These are phyloP conservation scores for Colletes collaris DNA, from an alignment of 2,888 invertebrate genomes.

Conservation along the genomic window DNA sequence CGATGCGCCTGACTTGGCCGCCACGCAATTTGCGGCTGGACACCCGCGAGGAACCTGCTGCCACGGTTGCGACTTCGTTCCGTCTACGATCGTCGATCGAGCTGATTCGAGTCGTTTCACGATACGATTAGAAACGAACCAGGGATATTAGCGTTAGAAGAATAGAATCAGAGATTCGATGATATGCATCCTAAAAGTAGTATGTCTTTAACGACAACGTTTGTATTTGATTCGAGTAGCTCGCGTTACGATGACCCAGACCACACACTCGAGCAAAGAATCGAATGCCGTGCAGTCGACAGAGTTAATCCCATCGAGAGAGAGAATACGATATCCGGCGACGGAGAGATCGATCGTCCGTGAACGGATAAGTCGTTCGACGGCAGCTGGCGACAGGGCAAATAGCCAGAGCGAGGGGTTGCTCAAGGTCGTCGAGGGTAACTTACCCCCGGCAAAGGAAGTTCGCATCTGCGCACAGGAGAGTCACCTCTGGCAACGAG, in stretches of 20 bases:
- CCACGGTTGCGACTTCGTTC: too few relatives aligned
- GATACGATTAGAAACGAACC: too few relatives aligned
- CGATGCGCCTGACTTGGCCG: constrained; percentile 28
- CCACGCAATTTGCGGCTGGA: constrained; percentile 50
- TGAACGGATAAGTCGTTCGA: constrained; percentile 59
- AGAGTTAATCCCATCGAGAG: constrained; percentile 8
- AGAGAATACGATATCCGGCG: constrained; percentile 12
- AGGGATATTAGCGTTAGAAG: too few relatives aligned
- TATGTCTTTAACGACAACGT: not conserved
- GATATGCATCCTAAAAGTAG: not conserved
- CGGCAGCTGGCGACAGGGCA: constrained; percentile 68
- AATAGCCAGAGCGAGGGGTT: constrained; percentile 67
- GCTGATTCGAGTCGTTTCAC: too few relatives aligned
- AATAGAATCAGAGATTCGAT: not conserved
- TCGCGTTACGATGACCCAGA: not conserved
- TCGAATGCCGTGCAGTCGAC: not conserved
- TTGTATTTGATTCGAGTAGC: constrained; percentile 22
- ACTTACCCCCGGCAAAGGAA: constrained; percentile 71
- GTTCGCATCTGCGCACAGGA: constrained; percentile 72
- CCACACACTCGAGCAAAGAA: not conserved
- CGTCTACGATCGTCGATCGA: too few relatives aligned
- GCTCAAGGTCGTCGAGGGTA: constrained; percentile 75
- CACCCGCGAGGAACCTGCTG: constrained; percentile 25
- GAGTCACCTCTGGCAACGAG: constrained; percentile 38
- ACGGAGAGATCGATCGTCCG: constrained; percentile 57